Evolutionary conservation across 1,140 invertebrate genomes (phyloP), one percentile per base, ranked within the genome.

Genomic region (Drosophila baimaii): DNA sequence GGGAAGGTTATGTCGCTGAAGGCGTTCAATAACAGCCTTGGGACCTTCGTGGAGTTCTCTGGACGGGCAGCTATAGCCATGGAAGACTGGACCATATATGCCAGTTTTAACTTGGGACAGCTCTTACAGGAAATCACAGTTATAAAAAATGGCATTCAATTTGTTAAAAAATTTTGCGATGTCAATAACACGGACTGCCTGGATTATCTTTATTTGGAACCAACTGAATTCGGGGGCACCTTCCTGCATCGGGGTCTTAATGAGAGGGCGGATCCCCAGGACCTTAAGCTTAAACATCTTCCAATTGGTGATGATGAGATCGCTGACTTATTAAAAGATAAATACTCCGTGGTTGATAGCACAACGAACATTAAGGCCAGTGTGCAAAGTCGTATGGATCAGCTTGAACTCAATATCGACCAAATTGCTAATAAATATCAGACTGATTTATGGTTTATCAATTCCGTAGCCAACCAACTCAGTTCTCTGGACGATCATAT

Each of bases 21-120:
- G n/a, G 23, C 39, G 9, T 70, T 68, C 12, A 55, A 66, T 19
- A 69, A 70, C 17, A 37, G 31, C 2, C 39, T 70, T n/a, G 66
- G 63, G 6, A 54, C 37, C 12, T 68, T 37, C 3, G 49, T 70
- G 15, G 66, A 70, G 29, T 19, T 55, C 9, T 7, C 7, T n/a
- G 66, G 66, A 31, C 29, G 63, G 1, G 47, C 66, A 21, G 8
- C 19, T 8, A n/a, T 70, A n/a, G 49, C 64, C 15, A 29, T 46
- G 17, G 31, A 29, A 4, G 63, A 70, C 13, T 56, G 47, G 47
- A 55, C 23, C 12, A 37, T 70, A 12, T 23, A 55, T 6, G 47
- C 31, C 10, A 23, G 12, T 12, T 69, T 69, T 8, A 5, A 68
- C 19, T 37, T 68, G 31, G 0, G 35, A 1, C 10, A 35, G 1